Base-by-base conservation (phyloP, 1,140 invertebrate genomes). In the Zaprionus ornatus region DNA sequence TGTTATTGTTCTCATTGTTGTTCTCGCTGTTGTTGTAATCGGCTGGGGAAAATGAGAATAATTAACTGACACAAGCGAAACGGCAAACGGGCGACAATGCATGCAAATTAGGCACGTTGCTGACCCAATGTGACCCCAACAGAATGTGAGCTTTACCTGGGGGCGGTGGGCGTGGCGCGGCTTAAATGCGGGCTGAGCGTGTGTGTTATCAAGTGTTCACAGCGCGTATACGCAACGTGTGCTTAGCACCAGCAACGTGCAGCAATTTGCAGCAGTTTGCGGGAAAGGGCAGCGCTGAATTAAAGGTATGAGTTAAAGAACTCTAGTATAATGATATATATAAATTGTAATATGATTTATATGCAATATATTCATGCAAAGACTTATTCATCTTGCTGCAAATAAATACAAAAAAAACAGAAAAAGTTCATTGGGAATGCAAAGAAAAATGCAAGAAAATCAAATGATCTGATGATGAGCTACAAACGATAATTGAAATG, bases 81-180 rank as follows among this genome's bases (percentile, higher is more conserved):
- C 23, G 29, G 37, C 62, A 67, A 73, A 73, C 76, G 62, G 74
- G 79, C 68, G 72, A 68, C 83, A 86, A 87, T 74, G 68, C 80
- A 86, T 80, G 82, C 80, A 82, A 86, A 86, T 86, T 87, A 80
- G 76, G 71, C 55, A 54, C 69, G 27, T 65, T 50, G 71, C 82
- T 75, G 74, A 62, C 80, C 80, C 52, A 50, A 79, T 55, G 45
- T 74, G 61, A 79, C 60, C 79, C 71, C 32, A 15, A 15, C 17
- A 57, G 29, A 21, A 45, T 9, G 40, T 2, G 6, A 17, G 40
- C 40, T 9, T n/a, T 17, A 7, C 6, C 40, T 17, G 40, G 40
- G 40, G 40, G n/a, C 2, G 23, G 52, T 21, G n/a, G 13, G 57
- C 52, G 21, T 15, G 35, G 56, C 9, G 1, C 27, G n/a, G 17